Evolutionary conservation across 2,797 vertebrate genomes (phyloP).

Genomic region (Acestrorhynchus altus): DNA sequence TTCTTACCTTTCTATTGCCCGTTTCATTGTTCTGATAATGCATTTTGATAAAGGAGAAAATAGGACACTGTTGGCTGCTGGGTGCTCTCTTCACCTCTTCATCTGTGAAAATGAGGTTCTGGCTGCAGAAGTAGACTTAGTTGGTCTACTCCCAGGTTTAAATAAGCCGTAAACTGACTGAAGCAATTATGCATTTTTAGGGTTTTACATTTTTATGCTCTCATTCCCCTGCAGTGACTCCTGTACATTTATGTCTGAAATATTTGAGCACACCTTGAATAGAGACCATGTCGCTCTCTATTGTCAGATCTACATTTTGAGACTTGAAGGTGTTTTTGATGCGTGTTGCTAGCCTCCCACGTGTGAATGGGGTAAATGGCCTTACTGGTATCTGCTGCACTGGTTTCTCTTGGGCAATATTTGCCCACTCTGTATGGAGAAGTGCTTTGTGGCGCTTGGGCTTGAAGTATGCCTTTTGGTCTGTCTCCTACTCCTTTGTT

Average conservation of each 20-base stretch:
- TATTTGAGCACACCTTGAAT: slow-evolving; percentile 8
- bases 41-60: slow-evolving; percentile 72
- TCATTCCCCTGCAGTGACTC: slow-evolving; percentile 60
- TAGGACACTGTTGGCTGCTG: slow-evolving; percentile 74
- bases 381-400: slow-evolving; percentile 88
- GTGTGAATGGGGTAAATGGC: slow-evolving; percentile 79
- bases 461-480: slow-evolving; percentile 1
- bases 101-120: slow-evolving; percentile 24
- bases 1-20: slow-evolving; percentile 62
- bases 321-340: slow-evolving; percentile 67
- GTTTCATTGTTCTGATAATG: slow-evolving; percentile 74
- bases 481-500: slow-evolving; percentile 69
- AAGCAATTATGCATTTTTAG: slow-evolving; percentile 74
- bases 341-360: slow-evolving; percentile 78
- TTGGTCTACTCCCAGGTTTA: slow-evolving; percentile 40
- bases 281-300: neutral
- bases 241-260: slow-evolving; percentile 17
- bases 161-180: slow-evolving; percentile 49
- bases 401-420: slow-evolving; percentile 94
- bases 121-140: slow-evolving; percentile 38
- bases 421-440: slow-evolving; percentile 84
- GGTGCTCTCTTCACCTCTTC: slow-evolving; percentile 63
- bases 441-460: slow-evolving; percentile 69
- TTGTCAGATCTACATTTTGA: slow-evolving; percentile 26
- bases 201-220: slow-evolving; percentile 80